Base-by-base conservation (phyloP, 2,113 vertebrate species). In the Chloebia gouldiae region DNA sequence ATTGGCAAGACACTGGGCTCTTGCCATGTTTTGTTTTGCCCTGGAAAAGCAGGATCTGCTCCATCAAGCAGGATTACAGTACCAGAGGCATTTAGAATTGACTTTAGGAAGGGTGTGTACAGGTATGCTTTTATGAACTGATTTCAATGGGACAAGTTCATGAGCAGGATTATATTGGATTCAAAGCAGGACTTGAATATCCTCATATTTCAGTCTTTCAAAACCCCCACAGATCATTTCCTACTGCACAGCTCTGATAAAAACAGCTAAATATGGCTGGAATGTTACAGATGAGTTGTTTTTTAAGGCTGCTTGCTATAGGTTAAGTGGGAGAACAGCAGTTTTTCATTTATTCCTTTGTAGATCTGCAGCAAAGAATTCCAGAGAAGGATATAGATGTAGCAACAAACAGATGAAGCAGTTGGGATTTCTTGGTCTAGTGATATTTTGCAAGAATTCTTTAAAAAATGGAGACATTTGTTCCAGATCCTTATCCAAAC, bases 401-500 rank as follows among this genome's bases (percentile, higher is more conserved):
- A 85, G 53, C 53, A 86, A 86, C 37, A 84, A 84, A 63, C 37
- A 91, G 51, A 84, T 60, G 35, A 94, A 61, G 21, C 33, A 3
- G 18, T 57, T 60, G 40, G 49, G 50, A 45, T 2, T 7, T 81
- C 49, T 81, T 61, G 19, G 18, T 71, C 40, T 84, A 79, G 49
- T 40, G 60, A 40, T 66, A 88, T 81, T 92, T 88, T 93, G n/a
- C 25, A 86, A 53, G 2, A 39, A 3, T 65, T 66, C 20, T 6
- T 72, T 24, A 1, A 15, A 16, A 77, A 83, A 77, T 44, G 7
- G 35, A 77, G 28, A 45, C 9, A 0, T n/a, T 95, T 95, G 44
- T 87, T 96, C 49, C 90, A 95, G 65, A 88, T 90, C 35, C 37
- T 83, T 91, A 73, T 86, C 86, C 87, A 97, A 95, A 94, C 73